Base-by-base conservation (phyloP, 2,113 vertebrate species). In the Propithecus coquereli region DNA sequence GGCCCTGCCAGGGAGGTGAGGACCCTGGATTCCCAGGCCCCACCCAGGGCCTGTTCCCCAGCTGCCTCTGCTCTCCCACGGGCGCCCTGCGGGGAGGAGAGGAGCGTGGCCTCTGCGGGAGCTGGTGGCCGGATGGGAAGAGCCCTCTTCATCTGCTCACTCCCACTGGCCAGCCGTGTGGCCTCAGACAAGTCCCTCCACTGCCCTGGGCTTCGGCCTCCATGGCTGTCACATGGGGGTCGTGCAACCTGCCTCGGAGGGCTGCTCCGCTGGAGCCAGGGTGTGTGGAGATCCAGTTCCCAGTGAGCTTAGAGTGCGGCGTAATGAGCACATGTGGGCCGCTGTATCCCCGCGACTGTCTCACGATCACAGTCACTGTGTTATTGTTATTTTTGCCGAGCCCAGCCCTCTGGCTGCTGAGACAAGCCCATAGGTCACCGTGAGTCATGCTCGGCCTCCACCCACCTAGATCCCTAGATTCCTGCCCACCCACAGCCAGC, bases 351-450 rank as follows among this genome's bases (percentile, higher is more conserved):
- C 54, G 57, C 66, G 6, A 30, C 86, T n/a, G 8, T 61, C 45
- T 65, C 45, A 22, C 6, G 40, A 52, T 54, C 32, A 30, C 20
- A 23, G 30, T 50, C 79, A 45, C 40, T 5, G 23, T 6, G 20
- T 68, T 77, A n/a, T 25, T 34, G n/a, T 54, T 91, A 73, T 40
- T 85, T 93, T 71, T 84, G n/a, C 83, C n/a, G 37, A 94, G 43
- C 40, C 32, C 68, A 82, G 16, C n/a, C 16, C 71, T 83, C n/a
- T 27, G 34, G 50, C 37, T 84, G 43, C 43, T 71, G 63, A 94
- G 63, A 74, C 30, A n/a, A 91, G 45, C 63, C 65, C 30, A 54
- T 22, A 50, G 57, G 86, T 66, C 50, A 40, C 61, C 76, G 43
- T 83, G 86, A 79, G 61, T 93, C 83, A 82, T 65, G n/a, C 30